Conservation (phyloP, 2,888 invertebrate genomes). For the Reticulitermes lucifugus region DNA sequence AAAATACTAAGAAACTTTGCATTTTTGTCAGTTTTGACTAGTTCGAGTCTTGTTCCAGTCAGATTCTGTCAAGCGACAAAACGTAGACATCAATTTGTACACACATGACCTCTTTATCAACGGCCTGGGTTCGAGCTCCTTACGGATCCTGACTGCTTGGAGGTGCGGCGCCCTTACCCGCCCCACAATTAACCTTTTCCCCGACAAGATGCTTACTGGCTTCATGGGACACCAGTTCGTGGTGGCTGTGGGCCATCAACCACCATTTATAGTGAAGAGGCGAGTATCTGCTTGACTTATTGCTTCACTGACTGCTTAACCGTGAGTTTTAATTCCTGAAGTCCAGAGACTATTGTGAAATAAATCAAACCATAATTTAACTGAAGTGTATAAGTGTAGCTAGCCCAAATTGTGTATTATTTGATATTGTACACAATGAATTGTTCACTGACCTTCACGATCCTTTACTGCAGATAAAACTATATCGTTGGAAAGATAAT, state of each 20-base stretch:
- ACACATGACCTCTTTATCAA: conserved; percentile 80
- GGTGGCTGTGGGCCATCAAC: conserved; percentile 76
- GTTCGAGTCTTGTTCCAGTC: no score
- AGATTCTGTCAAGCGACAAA: not conserved
- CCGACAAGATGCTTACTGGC: conserved; percentile 74
- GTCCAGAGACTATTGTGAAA: no score
- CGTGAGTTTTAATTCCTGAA: no score
- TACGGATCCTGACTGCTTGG: conserved; percentile 80
- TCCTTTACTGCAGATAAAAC: no score
- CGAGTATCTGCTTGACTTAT: conserved; percentile 57
- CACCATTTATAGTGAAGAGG: conserved; percentile 79
- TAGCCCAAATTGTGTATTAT: no score
- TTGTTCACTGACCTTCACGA: no score
- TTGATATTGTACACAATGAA: no score
- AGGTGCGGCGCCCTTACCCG: conserved; percentile 72
- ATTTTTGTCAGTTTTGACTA: no score
- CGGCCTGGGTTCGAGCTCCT: conserved; percentile 77
- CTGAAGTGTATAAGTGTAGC: no score
- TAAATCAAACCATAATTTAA: no score
- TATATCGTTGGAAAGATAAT: no score
- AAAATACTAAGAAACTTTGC: no score
- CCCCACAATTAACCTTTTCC: conserved; percentile 74
- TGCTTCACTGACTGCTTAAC: not conserved
- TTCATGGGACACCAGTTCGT: conserved; percentile 82
- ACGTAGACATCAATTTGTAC: conserved; percentile 77